Percentiles rank a stretch among this genome's conserved stretches.
These are phyloP conservation scores for Antennarius striatus DNA, from an alignment of 2,113 vertebrate species.

Conservation along the genomic window DNA sequence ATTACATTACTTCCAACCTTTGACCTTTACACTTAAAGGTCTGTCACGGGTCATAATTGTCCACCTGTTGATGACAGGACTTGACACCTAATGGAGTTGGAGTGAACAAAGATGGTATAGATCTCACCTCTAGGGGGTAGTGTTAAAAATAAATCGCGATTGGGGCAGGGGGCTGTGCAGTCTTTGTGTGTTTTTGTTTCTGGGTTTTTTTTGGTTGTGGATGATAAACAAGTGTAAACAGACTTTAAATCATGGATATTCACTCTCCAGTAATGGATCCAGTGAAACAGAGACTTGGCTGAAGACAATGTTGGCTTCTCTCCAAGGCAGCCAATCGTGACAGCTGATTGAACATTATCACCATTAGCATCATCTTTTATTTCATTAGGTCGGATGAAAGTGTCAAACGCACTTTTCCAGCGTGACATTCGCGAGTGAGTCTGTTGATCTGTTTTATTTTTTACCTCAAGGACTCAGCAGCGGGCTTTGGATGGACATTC, in stretches of 20 bases:
- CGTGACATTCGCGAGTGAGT: background rate
- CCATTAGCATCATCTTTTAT: background rate
- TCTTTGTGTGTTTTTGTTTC: too few relatives aligned
- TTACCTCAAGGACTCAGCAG: background rate
- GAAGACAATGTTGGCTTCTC: background rate
- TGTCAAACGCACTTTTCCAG: background rate
- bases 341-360: background rate
- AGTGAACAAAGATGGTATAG: background rate
- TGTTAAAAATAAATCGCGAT: too few relatives aligned
- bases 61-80: constrained; percentile 2
- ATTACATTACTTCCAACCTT: constrained; percentile 25
- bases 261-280: background rate
- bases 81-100: background rate
- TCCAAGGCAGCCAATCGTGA: background rate
- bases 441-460: background rate
- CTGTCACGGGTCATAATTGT: constrained; percentile 29
- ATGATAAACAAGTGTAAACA: too few relatives aligned
- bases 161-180: too few relatives aligned
- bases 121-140: too few relatives aligned
- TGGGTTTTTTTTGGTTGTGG: too few relatives aligned
- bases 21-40: constrained; percentile 21
- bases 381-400: background rate
- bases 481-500: background rate
- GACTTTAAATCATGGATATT: background rate
- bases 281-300: background rate